Conservation (phyloP, 2,888 invertebrate species). For the Polyommatus icarus region DNA sequence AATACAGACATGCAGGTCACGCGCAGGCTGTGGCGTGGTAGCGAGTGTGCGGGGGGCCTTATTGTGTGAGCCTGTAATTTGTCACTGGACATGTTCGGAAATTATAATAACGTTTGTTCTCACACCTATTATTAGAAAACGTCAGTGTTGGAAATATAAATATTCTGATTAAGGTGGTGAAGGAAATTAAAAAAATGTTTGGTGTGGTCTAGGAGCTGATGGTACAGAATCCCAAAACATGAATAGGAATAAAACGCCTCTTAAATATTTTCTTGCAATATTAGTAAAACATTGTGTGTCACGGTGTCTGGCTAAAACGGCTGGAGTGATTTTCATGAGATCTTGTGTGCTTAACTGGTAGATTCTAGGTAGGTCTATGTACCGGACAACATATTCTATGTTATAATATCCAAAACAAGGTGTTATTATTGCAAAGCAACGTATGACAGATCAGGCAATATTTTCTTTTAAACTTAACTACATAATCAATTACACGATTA, state of each 20-base stretch:
- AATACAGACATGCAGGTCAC: constrained; percentile 38
- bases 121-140: neutral
- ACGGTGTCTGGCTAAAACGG: no score
- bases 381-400: no score
- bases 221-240: neutral
- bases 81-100: constrained; percentile 8
- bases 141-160: neutral
- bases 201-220: neutral
- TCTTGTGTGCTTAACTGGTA: no score
- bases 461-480: no score
- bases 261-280: neutral
- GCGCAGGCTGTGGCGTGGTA: constrained; percentile 40
- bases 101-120: constrained; percentile 43
- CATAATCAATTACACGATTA: neutral
- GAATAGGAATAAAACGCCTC: neutral
- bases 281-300: neutral
- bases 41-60: constrained; percentile 41
- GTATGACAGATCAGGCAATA: no score
- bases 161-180: neutral
- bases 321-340: no score
- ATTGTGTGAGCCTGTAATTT: constrained; percentile 21
- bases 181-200: neutral
- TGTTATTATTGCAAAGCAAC: no score
- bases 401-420: no score
- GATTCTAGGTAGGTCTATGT: no score